Percentiles rank a stretch among this genome's conserved stretches.
Conservation (phyloP, 2,888 invertebrate species). For the Miltochrista miniata region DNA sequence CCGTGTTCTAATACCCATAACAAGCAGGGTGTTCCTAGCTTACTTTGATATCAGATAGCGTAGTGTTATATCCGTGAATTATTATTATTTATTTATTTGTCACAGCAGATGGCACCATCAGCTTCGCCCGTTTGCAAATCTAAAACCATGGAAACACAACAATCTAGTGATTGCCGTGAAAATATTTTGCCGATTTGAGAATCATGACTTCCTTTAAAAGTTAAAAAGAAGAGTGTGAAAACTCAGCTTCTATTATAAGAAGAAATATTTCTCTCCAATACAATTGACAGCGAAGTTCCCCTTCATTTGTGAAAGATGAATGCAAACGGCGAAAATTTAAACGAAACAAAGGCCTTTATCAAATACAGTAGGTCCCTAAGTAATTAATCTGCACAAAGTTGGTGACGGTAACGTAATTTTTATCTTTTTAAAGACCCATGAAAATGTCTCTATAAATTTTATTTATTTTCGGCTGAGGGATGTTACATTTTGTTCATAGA, state of each 20-base stretch:
- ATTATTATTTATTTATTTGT: too few species aligned
- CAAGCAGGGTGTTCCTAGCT: too few species aligned
- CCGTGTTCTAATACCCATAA: too few species aligned
- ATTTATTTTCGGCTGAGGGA: slow-evolving; percentile 43
- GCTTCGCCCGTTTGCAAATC: too few species aligned
- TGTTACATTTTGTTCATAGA: slow-evolving; percentile 29
- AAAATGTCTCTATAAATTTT: slow-evolving; percentile 26
- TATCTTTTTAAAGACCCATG: slow-evolving; percentile 39
- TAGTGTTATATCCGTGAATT: too few species aligned
- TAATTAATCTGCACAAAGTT: slow-evolving; percentile 55
- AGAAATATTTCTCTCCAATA: slow-evolving; percentile 22
- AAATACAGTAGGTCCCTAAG: slow-evolving; percentile 38
- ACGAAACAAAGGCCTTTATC: slow-evolving; percentile 36
- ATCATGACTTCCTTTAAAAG: slow-evolving; percentile 26
- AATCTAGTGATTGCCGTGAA: too few species aligned
- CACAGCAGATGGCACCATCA: too few species aligned
- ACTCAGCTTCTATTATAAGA: slow-evolving; percentile 10
- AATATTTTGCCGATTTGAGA: slow-evolving; percentile 34
- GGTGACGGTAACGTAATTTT: slow-evolving; percentile 53
- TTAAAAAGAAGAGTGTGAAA: slow-evolving; percentile 21
- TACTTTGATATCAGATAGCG: too few species aligned
- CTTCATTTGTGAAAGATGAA: slow-evolving; percentile 40
- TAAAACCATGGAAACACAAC: too few species aligned
- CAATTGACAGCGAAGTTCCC: slow-evolving; percentile 20
- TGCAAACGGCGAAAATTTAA: slow-evolving; percentile 35